phyloP scores from a whole-genome alignment of 2,113 vertebrate species.

The Oxygymnocypris stewartii region DNA sequence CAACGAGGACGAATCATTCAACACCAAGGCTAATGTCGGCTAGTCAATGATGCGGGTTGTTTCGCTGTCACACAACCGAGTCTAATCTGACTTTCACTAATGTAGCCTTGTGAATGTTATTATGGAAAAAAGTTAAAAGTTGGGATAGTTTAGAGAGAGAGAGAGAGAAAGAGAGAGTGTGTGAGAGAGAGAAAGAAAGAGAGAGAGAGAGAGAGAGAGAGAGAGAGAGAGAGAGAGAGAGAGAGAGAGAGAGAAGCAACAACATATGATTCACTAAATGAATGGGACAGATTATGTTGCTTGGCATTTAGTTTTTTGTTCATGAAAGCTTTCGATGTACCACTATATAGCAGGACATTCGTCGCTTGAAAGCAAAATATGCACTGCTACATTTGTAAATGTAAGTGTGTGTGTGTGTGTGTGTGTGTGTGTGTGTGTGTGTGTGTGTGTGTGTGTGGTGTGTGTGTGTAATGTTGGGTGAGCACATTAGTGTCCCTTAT shows the following conservation, averaged over 20 bases:
- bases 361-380: not conserved
- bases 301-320: not conserved
- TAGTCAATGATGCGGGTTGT: not conserved
- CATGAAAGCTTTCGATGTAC: constrained; percentile 34
- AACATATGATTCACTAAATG: not conserved
- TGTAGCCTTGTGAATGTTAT: not conserved
- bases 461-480: constrained; percentile 33
- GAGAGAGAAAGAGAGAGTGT: not conserved
- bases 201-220: not conserved
- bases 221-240: not conserved
- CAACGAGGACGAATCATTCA: constrained; percentile 13
- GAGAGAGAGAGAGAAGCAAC: not conserved
- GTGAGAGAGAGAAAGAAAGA: not conserved
- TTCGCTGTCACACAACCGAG: not conserved
- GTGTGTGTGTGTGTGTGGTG: constrained; percentile 9
- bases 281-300: not conserved
- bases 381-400: not conserved
- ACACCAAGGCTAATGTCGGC: constrained; percentile 21
- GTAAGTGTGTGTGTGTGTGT: constrained; percentile 9
- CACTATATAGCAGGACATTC: constrained; percentile 28
- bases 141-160: not conserved
- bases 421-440: not conserved
- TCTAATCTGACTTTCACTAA: not conserved
- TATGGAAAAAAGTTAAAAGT: not conserved
- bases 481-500: constrained; percentile 50